Evolutionary conservation across 37 sponge, comb jelly and placozoan species (phyloP), one percentile per base, ranked within the genome.

Genomic region (Spongilla lacustris): DNA sequence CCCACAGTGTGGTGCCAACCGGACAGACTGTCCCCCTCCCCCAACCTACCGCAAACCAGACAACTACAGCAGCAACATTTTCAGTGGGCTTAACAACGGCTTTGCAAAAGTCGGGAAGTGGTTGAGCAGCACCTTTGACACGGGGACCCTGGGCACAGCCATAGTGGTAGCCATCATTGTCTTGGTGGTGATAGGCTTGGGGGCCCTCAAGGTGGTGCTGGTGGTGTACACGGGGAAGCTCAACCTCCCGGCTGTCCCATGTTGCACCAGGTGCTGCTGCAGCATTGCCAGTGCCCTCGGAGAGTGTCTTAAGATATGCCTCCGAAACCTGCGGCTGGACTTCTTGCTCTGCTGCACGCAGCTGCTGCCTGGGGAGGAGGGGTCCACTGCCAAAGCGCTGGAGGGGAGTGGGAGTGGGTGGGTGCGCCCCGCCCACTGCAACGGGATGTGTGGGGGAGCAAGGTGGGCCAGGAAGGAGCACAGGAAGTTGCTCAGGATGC

Each of bases 371-470:
- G 73, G 67, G 14, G 36, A 82, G 30, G 48, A 68, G 19, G 71
- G 68, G 23, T 1, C 48, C 19, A 33, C 48, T 0, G 29, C 27
- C 33, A 30, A 17, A 31, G 70, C 28, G 50, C 37, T 28, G 22
- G 80, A 69, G 22, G 37, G 14, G 50, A 8, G 49, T 0, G 74
- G 68, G 37, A 67, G 67, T 25, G 82, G 83, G n/a, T 84, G 76
- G 76, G 48, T 83, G 36, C 50, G 85, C 30, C 92, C 92, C 24
- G 69, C 34, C 30, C 36, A 46, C 69, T 94, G 95, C 69, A 76
- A 94, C 74, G 95, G 95, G 4, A 91, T 83, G 91, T 94, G 95
- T 33, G 21, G 27, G 26, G 95, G 95, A 8, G 95, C 95, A 24
- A 83, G 79, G 68, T 26, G 66, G 28, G 89, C 86, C 19, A 81